Percentiles rank a stretch among this genome's conserved stretches.
phyloP scores from a whole-genome alignment of 64 coral and sea anemone genomes.

The Montipora capricornis region DNA sequence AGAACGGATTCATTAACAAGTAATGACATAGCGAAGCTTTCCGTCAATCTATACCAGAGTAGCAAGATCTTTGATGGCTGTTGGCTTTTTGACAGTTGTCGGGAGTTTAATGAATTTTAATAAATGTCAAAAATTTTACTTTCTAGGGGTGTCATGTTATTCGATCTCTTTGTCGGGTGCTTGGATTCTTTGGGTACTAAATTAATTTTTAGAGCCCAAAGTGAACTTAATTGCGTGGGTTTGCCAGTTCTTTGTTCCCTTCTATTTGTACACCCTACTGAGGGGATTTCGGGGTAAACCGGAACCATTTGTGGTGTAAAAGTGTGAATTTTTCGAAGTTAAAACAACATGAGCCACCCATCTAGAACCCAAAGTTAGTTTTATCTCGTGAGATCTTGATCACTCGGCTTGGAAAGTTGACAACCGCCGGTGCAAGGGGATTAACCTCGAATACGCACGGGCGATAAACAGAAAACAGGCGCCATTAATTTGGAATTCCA shows the following conservation, averaged over 20 bases:
- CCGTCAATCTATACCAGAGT: neutral
- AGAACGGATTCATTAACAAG: neutral
- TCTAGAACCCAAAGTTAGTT: slow-evolving; percentile 15
- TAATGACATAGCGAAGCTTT: neutral
- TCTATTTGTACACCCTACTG: neutral
- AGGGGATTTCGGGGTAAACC: neutral
- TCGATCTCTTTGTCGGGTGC: slow-evolving; percentile 11
- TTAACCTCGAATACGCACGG: slow-evolving; percentile 9
- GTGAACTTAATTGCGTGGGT: neutral
- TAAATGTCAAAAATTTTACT: slow-evolving; percentile 29
- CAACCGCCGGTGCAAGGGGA: neutral
- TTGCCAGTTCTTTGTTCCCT: neutral
- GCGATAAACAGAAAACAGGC: slow-evolving; percentile 43
- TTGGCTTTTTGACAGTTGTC: slow-evolving; percentile 7
- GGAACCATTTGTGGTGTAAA: neutral
- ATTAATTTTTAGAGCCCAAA: neutral
- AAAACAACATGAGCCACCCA: slow-evolving; percentile 52
- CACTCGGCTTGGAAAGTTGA: slow-evolving; percentile 1
- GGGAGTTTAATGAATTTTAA: slow-evolving; percentile 34
- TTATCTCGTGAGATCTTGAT: slow-evolving; percentile 27
- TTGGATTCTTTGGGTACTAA: slow-evolving; percentile 19
- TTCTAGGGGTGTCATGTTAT: slow-evolving; percentile 11
- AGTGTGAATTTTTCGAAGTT: slow-evolving; percentile 4
- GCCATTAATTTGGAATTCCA: neutral
- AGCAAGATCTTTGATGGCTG: neutral